Base-by-base conservation (phyloP, 2,888 invertebrate species). In the Ligdia adustata region DNA sequence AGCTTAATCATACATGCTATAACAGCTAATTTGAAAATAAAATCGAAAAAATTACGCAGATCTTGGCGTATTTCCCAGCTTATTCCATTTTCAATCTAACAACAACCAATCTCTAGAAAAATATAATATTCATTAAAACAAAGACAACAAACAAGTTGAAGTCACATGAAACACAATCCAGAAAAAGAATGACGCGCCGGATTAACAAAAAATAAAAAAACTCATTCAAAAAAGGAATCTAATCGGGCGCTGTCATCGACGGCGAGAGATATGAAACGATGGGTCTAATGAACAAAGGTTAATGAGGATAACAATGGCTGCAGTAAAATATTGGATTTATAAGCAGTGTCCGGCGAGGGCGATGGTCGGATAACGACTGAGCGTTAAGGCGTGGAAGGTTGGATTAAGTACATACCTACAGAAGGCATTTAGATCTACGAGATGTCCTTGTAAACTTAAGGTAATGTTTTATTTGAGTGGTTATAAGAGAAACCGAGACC, bases 271-370 rank as follows among this genome's bases (percentile, higher is more conserved):
- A 82, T 86, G 83, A 84, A 83, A 77, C 60, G 69, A 63, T 64
- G 59, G 74, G 65, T 77, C 82, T 89, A 90, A 90, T 90, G 89
- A 88, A 89, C 89, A 89, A 88, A 89, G 79, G 82, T 86, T 89
- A 89, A 90, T 87, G 89, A 88, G 84, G 64, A 79, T 76, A 85
- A 89, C 89, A 90, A 90, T 89, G 79, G 84, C 56, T 63, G 69
- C 78, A 78, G 75, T 89, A 88, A 89, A 89, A 77, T 87, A 82
- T 82, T 77, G 85, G 82, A 83, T 90, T 89, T 90, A 90, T 89
- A 77, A 74, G 79, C 79, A 72, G 69, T 73, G 72, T 83, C 79
- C 83, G 69, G 79, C 64, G 61, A 58, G 65, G 66, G 58, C 72
- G 81, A 80, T 82, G 81, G 76, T 73, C 85, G 82, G 88, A 89